Conservation (phyloP, 2,113 vertebrate genomes). For the Ardeotis arabs region DNA sequence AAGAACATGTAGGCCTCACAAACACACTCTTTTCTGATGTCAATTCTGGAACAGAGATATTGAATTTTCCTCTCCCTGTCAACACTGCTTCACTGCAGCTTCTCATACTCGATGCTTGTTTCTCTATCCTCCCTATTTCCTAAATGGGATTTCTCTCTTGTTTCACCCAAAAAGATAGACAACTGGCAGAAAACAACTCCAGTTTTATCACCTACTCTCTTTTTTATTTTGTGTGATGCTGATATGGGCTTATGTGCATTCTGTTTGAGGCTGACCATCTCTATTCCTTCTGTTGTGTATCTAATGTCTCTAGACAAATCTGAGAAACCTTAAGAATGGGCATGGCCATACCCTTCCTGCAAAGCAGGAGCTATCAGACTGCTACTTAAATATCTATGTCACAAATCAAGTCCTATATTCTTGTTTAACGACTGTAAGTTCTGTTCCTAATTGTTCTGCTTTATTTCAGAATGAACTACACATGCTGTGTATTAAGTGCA, state of each 20-base stretch:
- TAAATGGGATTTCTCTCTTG: neutral
- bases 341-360: neutral
- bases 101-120: neutral
- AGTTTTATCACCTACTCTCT: neutral
- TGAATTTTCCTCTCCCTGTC: neutral
- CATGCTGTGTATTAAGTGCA: neutral
- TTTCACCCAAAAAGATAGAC: neutral
- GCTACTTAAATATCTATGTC: neutral
- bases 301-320: neutral
- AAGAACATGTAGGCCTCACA: neutral
- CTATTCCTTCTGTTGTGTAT: neutral
- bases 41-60: neutral
- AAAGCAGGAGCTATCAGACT: neutral
- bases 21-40: neutral
- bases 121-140: neutral
- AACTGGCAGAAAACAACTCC: neutral
- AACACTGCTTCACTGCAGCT: neutral
- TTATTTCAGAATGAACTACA: neutral
- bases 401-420: neutral
- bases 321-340: neutral
- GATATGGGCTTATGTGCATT: rapidly evolving
- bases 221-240: neutral
- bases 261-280: neutral
- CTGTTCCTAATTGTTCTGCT: neutral
- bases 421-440: neutral